A percentile compares a stretch with the other conserved stretches of the same genome.
phyloP scores from a whole-genome alignment of 2,797 vertebrate genomes.

The Pterois miles region DNA sequence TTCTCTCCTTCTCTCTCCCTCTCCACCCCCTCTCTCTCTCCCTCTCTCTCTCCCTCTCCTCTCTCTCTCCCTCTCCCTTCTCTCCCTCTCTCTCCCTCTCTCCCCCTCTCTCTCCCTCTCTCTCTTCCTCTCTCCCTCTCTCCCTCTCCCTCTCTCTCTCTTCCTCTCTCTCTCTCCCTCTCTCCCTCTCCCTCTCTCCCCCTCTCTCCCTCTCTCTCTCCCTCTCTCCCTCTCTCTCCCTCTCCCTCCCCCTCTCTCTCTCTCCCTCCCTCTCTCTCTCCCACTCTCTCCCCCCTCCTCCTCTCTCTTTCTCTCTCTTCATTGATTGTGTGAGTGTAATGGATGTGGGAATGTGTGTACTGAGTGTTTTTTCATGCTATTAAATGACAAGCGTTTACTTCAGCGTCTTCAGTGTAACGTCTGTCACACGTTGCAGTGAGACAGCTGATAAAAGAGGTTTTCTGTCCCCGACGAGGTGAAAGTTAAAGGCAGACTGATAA shows the following conservation, averaged over 20 bases:
- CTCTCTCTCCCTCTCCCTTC: no score
- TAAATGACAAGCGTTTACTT: constrained; percentile 9
- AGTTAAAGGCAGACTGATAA: constrained; percentile 31
- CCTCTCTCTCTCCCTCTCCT: not conserved
- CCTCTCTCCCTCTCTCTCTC: no score
- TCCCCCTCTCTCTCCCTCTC: no score
- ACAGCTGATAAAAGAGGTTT: constrained; percentile 27
- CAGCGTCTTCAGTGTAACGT: not conserved
- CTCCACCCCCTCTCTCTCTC: no score
- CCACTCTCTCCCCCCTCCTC: not conserved
- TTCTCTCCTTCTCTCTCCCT: no score
- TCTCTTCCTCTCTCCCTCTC: no score
- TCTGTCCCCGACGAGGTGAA: constrained; percentile 34
- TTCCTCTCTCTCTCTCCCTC: no score
- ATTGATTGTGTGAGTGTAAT: constrained; percentile 47
- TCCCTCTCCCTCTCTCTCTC: no score
- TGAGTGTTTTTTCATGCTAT: constrained; percentile 14
- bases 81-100: no score
- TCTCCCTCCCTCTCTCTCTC: no score
- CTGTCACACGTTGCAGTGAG: constrained; percentile 7
- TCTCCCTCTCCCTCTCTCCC: not conserved
- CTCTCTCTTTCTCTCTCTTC: constrained; percentile 9
- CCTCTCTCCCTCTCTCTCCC: no score
- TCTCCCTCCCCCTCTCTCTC: no score
- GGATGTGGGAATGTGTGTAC: constrained; percentile 19